phyloP scores from a whole-genome alignment of 2,797 vertebrate species.

The Diceros bicornis region DNA sequence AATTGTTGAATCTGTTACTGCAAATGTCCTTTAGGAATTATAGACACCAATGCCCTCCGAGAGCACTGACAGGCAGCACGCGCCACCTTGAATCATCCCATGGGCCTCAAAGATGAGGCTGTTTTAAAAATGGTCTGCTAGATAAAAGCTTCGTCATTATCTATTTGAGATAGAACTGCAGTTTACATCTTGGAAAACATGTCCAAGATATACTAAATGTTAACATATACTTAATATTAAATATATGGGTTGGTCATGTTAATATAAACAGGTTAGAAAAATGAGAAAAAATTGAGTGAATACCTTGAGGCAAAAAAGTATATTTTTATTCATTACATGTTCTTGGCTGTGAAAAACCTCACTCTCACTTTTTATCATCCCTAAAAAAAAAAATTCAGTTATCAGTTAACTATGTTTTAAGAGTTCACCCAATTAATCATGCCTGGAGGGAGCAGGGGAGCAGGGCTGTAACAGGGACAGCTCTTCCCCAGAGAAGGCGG shows the following conservation, averaged over 20 bases:
- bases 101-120: constrained; percentile 59
- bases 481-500: not conserved
- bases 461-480: not conserved
- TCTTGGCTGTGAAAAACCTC: not conserved
- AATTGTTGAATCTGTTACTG: constrained; percentile 76
- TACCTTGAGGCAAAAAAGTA: not conserved
- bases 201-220: not conserved
- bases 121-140: constrained; percentile 66
- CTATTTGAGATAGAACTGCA: constrained; percentile 68
- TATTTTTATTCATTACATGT: not conserved
- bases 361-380: not conserved
- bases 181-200: constrained; percentile 12
- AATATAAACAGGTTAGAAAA: constrained; percentile 20
- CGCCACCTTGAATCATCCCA: constrained; percentile 71
- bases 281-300: not conserved
- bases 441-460: not conserved
- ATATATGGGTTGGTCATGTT: not conserved
- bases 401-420: not conserved
- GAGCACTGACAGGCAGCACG: constrained; percentile 77
- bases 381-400: not conserved
- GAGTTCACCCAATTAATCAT: constrained; percentile 49
- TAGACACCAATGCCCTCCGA: constrained; percentile 71
- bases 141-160: constrained; percentile 67
- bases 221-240: not conserved
- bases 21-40: constrained; percentile 83